A percentile compares a stretch with the other conserved stretches of the same genome.
Evolutionary conservation across 2,797 vertebrate species (phyloP).

Genomic region (Muscicapa striata): DNA sequence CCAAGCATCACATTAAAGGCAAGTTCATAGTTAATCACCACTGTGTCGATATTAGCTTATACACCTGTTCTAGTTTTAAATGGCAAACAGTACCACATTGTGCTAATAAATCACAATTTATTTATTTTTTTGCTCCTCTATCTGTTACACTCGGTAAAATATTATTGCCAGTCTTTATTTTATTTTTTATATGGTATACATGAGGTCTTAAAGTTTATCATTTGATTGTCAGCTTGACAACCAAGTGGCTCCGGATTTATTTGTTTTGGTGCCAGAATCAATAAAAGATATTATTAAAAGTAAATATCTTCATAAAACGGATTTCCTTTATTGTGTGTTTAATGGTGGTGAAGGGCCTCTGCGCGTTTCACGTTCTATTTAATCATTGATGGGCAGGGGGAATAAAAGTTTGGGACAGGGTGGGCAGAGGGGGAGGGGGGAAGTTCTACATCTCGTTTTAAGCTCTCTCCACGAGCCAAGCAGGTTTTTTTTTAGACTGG

Average conservation of each 20-base stretch:
- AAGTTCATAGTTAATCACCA: constrained; percentile 88
- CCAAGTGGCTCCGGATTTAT: constrained; percentile 74
- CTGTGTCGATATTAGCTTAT: constrained; percentile 82
- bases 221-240: constrained; percentile 81
- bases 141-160: constrained; percentile 72
- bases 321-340: constrained; percentile 71
- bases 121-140: constrained; percentile 46
- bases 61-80: constrained; percentile 80
- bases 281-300: constrained; percentile 72
- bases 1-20: constrained; percentile 77
- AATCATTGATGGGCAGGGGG: constrained; percentile 15
- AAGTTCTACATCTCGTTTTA: constrained; percentile 67
- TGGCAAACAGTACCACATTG: constrained; percentile 78
- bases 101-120: constrained; percentile 75
- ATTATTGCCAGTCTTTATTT: constrained; percentile 73
- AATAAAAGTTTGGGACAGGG: constrained; percentile 39
- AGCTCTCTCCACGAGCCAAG: constrained; percentile 72
- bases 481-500: constrained; percentile 63
- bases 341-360: constrained; percentile 72
- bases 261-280: constrained; percentile 75
- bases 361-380: constrained; percentile 72
- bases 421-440: accelerated
- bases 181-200: constrained; percentile 60
- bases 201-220: constrained; percentile 70
- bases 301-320: constrained; percentile 72